Conservation (phyloP, 2,797 vertebrate genomes). For the Phalanger gymnotis region DNA sequence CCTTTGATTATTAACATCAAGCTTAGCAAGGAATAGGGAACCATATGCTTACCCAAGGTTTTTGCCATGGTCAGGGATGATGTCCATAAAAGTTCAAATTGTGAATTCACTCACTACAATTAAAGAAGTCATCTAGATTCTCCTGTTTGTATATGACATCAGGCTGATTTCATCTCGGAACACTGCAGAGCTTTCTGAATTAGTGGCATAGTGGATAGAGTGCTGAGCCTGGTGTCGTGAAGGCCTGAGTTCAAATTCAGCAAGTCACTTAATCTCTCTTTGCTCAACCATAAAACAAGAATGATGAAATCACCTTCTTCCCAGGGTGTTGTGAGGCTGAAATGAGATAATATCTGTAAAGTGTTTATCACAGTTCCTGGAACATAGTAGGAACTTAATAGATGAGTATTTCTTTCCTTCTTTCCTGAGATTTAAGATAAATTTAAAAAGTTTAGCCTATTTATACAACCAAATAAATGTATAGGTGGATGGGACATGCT, state of each 20-base stretch:
- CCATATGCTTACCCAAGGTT: background rate
- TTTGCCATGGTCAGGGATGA: background rate
- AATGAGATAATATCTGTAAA: no score
- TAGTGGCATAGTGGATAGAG: background rate
- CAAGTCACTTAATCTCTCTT: background rate
- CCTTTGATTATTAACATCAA: background rate
- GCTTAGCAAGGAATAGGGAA: background rate
- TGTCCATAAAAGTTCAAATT: background rate
- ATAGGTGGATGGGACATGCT: background rate
- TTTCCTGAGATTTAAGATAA: background rate
- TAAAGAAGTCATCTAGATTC: background rate
- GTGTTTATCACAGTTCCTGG: background rate
- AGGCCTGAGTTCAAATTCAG: background rate
- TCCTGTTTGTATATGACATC: background rate
- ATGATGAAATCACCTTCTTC: no score
- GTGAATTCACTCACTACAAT: background rate
- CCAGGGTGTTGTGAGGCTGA: no score
- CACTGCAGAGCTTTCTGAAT: background rate
- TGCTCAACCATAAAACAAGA: background rate
- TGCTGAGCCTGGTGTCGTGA: background rate
- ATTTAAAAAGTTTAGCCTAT: background rate
- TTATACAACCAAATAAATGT: background rate
- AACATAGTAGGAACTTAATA: background rate
- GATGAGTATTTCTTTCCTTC: background rate
- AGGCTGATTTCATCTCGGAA: background rate